phyloP scores from a whole-genome alignment of 2,113 vertebrate genomes.

The Micronycteris hirsuta region DNA sequence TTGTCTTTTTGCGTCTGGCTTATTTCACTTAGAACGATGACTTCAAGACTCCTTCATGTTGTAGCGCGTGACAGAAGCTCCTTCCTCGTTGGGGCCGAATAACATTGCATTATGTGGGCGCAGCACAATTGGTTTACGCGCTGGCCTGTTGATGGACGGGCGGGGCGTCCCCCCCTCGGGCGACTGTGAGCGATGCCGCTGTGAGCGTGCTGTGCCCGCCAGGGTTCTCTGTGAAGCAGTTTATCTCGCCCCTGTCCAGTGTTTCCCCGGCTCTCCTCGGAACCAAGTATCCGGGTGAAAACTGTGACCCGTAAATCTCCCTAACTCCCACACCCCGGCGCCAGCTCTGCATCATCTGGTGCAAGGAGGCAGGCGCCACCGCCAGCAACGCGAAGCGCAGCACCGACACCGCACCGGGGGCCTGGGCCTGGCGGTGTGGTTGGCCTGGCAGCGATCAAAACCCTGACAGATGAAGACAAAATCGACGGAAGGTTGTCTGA shows the following conservation, averaged over 20 bases:
- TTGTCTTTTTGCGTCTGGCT: not conserved
- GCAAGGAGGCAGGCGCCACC: not conserved
- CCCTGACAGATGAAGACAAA: not conserved
- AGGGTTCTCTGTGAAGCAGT: not conserved
- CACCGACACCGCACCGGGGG: not conserved
- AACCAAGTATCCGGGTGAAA: not conserved
- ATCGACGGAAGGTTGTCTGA: not conserved
- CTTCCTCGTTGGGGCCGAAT: not conserved
- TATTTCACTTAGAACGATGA: not conserved
- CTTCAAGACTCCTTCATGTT: not conserved
- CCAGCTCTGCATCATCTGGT: no score
- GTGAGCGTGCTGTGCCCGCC: not conserved
- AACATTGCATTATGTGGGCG: not conserved
- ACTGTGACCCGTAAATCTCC: not conserved
- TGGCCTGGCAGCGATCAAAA: not conserved
- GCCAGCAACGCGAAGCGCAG: not conserved
- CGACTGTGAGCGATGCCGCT: no score
- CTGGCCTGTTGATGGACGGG: not conserved
- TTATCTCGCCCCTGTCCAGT: not conserved
- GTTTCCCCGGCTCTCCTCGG: not conserved
- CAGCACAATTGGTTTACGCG: not conserved
- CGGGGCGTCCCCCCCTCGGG: not conserved
- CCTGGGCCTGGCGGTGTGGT: accelerated
- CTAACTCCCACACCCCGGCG: not conserved
- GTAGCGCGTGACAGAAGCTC: not conserved